Base-by-base conservation (phyloP, 2,113 vertebrate species). In the Grallaria varia region DNA sequence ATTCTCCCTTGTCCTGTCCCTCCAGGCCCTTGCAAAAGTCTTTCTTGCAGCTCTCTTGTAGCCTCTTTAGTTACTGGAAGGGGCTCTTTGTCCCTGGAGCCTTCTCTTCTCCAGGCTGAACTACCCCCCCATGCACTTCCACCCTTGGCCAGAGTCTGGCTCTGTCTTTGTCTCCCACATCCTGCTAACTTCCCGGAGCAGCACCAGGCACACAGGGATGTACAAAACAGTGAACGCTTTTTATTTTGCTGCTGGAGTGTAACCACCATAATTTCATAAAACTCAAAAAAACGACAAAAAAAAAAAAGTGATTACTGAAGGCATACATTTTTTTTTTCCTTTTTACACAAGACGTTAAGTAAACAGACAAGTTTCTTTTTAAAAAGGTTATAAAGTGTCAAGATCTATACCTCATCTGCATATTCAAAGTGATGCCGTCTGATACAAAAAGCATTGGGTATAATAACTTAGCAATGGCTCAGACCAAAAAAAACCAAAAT, bases 301-400 rank as follows among this genome's bases (percentile, higher is more conserved):
- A 47, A 68, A 64, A 92, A 88, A 92, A 82, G 93, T 90, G 93
- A 95, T 95, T 94, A 90, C 89, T 44, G 55, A 96, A 97, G 95
- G 95, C 95, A 89, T 95, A 96, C 67, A 90, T 79, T 91, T 90
- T 77, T 93, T 93, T 89, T 84, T 73, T 83, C 28, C 14, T 89
- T 96, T 96, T 96, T 90, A 97, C 95, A 96, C 88, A 95, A 90
- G 90, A 97, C 14, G 1, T 94, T 95, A 93, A 96, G 95, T 94
- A 97, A 96, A 96, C 96, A 96, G 94, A 96, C 79, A 94, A 78
- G 39, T 96, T 92, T 96, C 71, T 92, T 84, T 96, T 97, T 74
- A 96, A 95, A 97, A 96, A 87, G 85, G 35, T 91, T 96, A 95
- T 97, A 97, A 97, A 97, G 96, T 97, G 96, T 97, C 97, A 94